These are phyloP conservation scores for Drosophila anceps DNA, from an alignment of 2,888 invertebrate genomes.

Conservation along the genomic window DNA sequence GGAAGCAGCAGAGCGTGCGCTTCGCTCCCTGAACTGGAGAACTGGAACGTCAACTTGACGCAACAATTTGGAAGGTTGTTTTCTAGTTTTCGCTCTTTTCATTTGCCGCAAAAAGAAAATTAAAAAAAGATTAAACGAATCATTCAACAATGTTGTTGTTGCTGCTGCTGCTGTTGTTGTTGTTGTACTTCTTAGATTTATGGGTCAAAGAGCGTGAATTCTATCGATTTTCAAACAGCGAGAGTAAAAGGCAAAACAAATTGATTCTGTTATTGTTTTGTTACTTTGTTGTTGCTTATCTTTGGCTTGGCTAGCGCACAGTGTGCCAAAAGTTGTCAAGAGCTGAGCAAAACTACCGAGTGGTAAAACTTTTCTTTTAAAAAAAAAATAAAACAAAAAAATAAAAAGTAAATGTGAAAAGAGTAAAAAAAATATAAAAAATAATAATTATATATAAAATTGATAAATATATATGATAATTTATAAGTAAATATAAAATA, in stretches of 20 bases:
- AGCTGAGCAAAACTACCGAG: background rate
- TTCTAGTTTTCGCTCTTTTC: conserved; percentile 46
- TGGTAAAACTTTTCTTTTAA: too few species aligned
- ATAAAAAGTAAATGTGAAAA: too few species aligned
- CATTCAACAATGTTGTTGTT: background rate
- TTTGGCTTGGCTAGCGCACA: conserved; percentile 8
- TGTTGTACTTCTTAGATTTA: conserved; percentile 21
- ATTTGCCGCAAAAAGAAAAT: background rate
- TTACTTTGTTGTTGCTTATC: background rate
- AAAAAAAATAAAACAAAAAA: too few species aligned
- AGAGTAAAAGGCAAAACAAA: conserved; percentile 17
- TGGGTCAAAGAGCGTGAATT: conserved; percentile 40
- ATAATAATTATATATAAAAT: too few species aligned
- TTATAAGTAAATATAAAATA: too few species aligned
- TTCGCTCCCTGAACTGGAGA: conserved; percentile 68
- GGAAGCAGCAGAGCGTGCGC: conserved; percentile 57
- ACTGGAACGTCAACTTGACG: conserved; percentile 72
- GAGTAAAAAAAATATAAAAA: too few species aligned
- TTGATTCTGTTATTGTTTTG: conserved; percentile 28
- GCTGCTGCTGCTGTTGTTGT: background rate
- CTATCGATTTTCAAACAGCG: conserved; percentile 12
- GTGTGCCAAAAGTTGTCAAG: background rate
- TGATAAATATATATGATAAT: too few species aligned
- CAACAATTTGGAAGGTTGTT: conserved; percentile 69
- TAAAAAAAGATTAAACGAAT: background rate